Evolutionary conservation across 1,140 invertebrate species (phyloP), one percentile per base, ranked within the genome.

Genomic region (Drosophila tani): DNA sequence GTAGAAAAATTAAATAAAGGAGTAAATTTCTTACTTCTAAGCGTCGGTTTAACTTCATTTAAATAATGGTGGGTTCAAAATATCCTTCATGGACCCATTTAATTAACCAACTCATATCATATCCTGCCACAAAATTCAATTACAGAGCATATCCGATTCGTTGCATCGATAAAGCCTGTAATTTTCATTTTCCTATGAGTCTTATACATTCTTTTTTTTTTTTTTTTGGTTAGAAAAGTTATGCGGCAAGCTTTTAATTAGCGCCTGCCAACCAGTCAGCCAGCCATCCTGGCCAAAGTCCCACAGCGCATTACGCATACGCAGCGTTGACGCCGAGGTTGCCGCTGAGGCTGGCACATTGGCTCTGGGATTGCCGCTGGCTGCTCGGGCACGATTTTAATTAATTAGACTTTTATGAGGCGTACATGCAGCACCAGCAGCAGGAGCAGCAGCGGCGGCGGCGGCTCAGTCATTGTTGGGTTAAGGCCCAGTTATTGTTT

Each of bases 331-430:
- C 66, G 75, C 46, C 53, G 51, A 73, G 67, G 60, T 45, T 59
- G 67, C 38, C 40, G 49, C 69, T 41, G 55, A 53, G 46, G 69
- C 60, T 60, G 58, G 67, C 57, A 62, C 55, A 68, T 71, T 50
- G 66, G 65, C 68, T 57, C 63, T 76, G 68, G 75, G 83, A 78
- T 55, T 68, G 81, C 83, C 69, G 69, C 77, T 75, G 81, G 77
- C 73, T 82, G 50, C 49, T 68, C 69, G 85, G 78, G 84, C 84
- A 87, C 84, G 84, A 87, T 87, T 87, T 87, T 87, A 87, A 87
- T 87, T 87, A 87, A 87, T 87, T 87, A 87, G 84, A 88, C 84
- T 87, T 87, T 87, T 87, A 87, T 87, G 81, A 87, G 85, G 77
- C 84, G 84, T 88, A 75, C 84, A 87, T 87, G 85, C 81, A 76